These are phyloP conservation scores for Leptinotarsa defecta DNA, from an alignment of 1,140 invertebrate species.

Conservation along the genomic window DNA sequence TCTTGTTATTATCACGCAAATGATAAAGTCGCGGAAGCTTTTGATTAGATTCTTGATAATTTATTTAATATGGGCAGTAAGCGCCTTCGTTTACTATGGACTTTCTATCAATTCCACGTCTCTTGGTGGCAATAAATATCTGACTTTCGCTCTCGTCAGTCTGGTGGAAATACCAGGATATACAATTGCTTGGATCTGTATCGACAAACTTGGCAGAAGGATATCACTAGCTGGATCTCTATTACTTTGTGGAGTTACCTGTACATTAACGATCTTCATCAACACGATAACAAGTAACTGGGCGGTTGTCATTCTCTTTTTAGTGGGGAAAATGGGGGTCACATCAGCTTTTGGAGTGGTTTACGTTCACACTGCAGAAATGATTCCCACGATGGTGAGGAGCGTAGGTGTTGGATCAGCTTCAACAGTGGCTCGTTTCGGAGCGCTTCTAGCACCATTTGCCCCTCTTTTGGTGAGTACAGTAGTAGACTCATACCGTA, in stretches of 20 bases:
- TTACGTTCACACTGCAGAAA: slow-evolving; percentile 67
- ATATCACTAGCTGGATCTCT: slow-evolving; percentile 52
- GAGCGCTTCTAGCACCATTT: slow-evolving; percentile 68
- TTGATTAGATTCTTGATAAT: slow-evolving; percentile 58
- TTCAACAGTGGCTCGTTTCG: slow-evolving; percentile 65
- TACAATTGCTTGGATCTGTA: slow-evolving; percentile 58
- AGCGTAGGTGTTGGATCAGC: slow-evolving; percentile 64
- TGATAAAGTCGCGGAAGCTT: slow-evolving; percentile 58
- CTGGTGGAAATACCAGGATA: slow-evolving; percentile 68
- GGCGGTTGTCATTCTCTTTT: slow-evolving; percentile 61
- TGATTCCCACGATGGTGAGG: slow-evolving; percentile 65
- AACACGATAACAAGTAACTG: slow-evolving; percentile 56
- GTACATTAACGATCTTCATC: slow-evolving; percentile 57
- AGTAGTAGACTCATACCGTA: too few species aligned
- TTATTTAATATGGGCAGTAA: slow-evolving; percentile 66
- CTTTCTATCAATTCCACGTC: slow-evolving; percentile 71
- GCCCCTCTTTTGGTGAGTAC: slow-evolving; percentile 61
- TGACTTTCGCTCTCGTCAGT: slow-evolving; percentile 64
- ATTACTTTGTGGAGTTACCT: slow-evolving; percentile 63
- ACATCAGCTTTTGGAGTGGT: slow-evolving; percentile 66
- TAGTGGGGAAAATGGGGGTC: slow-evolving; percentile 68
- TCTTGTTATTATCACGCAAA: slow-evolving; percentile 26
- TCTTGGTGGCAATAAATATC: slow-evolving; percentile 68
- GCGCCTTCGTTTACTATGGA: slow-evolving; percentile 74
- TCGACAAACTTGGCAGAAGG: slow-evolving; percentile 62